Evolutionary conservation across 2,113 vertebrate genomes (phyloP).

Genomic region (Ciconia stormi): DNA sequence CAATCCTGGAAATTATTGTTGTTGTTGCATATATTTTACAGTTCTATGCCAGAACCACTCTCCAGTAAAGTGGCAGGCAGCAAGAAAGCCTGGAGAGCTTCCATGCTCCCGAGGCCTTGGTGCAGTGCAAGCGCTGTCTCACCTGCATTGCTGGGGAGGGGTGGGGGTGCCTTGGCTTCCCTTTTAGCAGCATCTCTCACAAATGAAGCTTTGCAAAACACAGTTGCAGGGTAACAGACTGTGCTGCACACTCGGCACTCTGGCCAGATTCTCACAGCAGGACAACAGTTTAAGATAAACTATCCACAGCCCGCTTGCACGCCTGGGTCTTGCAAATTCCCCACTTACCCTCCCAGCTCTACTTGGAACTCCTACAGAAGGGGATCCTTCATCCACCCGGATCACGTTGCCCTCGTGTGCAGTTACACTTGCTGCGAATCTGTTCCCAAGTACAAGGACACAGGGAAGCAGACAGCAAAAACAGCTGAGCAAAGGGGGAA

Average conservation of each 20-base stretch:
- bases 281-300: neutral
- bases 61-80: slow-evolving; percentile 19
- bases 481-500: slow-evolving; percentile 60
- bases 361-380: neutral
- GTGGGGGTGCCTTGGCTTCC: neutral
- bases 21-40: slow-evolving; percentile 16
- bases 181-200: neutral
- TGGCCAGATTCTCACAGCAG: neutral
- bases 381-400: neutral
- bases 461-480: slow-evolving; percentile 43
- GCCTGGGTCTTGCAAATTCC: neutral
- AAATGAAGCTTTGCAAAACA: neutral
- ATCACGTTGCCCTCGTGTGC: neutral
- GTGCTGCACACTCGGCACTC: neutral
- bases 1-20: slow-evolving; percentile 29
- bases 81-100: slow-evolving; percentile 31
- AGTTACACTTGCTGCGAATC: slow-evolving; percentile 8
- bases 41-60: slow-evolving; percentile 7
- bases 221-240: neutral
- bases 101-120: neutral
- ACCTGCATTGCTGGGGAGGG: neutral
- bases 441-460: slow-evolving; percentile 41
- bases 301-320: neutral
- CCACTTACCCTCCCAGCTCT: neutral
- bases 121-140: slow-evolving; percentile 20